These are phyloP conservation scores for Xanthostigma xanthostigma DNA, from an alignment of 2,888 invertebrate species.

Conservation along the genomic window DNA sequence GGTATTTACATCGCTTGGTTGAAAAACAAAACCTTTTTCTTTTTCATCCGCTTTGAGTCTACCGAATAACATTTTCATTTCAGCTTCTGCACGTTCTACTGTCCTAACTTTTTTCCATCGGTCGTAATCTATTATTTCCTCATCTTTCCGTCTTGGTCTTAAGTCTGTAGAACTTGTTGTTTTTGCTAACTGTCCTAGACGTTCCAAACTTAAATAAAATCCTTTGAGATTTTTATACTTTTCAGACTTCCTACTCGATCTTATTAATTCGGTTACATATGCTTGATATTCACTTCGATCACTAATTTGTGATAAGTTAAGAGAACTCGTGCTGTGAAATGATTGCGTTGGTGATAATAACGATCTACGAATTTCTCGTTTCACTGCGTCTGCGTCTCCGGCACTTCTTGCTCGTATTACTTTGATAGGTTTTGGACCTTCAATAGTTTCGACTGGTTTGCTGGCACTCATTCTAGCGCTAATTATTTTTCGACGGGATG, in stretches of 20 bases:
- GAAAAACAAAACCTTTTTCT: slow-evolving; percentile 71
- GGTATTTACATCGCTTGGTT: slow-evolving; percentile 56
- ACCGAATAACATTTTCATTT: slow-evolving; percentile 57
- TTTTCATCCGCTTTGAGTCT: slow-evolving; percentile 65
- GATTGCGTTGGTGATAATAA: slow-evolving; percentile 16
- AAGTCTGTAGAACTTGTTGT: slow-evolving; percentile 55
- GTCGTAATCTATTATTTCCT: slow-evolving; percentile 75
- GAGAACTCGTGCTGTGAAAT: slow-evolving; percentile 30
- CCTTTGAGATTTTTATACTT: slow-evolving; percentile 72
- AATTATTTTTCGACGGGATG: slow-evolving; percentile 49
- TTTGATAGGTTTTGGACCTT: slow-evolving; percentile 26
- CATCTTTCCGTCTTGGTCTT: slow-evolving; percentile 55
- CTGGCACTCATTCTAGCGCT: slow-evolving; percentile 29
- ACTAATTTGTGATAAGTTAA: slow-evolving; percentile 24
- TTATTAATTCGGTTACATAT: slow-evolving; percentile 48
- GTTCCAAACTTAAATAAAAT: slow-evolving; percentile 73
- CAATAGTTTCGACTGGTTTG: slow-evolving; percentile 25
- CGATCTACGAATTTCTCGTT: slow-evolving; percentile 9
- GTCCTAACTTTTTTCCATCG: slow-evolving; percentile 69
- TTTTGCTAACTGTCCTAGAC: slow-evolving; percentile 67
- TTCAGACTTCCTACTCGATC: slow-evolving; percentile 53
- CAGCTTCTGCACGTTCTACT: slow-evolving; percentile 68
- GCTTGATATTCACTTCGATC: slow-evolving; percentile 50
- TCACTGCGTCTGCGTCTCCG: slow-evolving; percentile 38
- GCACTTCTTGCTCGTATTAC: slow-evolving; percentile 47